These are phyloP conservation scores for Wiebesia pumilae DNA, from an alignment of 1,140 invertebrate genomes.

Conservation along the genomic window DNA sequence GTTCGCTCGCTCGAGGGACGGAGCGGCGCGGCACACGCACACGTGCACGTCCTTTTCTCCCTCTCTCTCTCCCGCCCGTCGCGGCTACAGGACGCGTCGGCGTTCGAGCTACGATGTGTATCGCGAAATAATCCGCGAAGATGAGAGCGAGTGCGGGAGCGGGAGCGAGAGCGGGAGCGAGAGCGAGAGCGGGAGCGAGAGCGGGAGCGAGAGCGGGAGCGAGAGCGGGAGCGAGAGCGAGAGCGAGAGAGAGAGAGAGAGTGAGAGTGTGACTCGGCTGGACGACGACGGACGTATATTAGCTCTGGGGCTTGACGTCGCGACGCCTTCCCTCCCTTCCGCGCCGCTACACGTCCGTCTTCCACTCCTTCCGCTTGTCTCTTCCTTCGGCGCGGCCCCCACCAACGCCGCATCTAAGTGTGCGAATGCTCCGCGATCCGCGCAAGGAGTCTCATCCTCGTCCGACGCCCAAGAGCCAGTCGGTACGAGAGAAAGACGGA, in stretches of 20 bases:
- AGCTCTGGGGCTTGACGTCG: constrained; percentile 67
- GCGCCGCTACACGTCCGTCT: constrained; percentile 41
- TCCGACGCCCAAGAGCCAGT: constrained; percentile 45
- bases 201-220: background rate
- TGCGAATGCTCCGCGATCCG: background rate
- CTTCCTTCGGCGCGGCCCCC: constrained; percentile 38
- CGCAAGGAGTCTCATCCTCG: background rate
- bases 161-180: background rate
- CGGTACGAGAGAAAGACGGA: background rate
- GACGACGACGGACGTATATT: constrained; percentile 60
- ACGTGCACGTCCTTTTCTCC: constrained; percentile 32
- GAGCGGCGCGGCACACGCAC: constrained; percentile 46
- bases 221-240: background rate
- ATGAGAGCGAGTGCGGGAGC: constrained; percentile 5
- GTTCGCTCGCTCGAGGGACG: constrained; percentile 52
- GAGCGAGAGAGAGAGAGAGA: constrained; percentile 36
- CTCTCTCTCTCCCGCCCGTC: background rate
- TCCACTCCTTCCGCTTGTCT: constrained; percentile 15
- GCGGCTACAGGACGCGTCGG: constrained; percentile 3
- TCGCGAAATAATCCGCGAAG: constrained; percentile 52
- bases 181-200: constrained; percentile 36
- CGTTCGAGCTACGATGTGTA: constrained; percentile 7
- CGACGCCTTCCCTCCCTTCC: constrained; percentile 61
- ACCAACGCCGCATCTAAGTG: constrained; percentile 36
- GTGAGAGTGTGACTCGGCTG: background rate